These are phyloP conservation scores for Globodera ellingtonae DNA, from an alignment of 1,140 invertebrate species.

Conservation along the genomic window DNA sequence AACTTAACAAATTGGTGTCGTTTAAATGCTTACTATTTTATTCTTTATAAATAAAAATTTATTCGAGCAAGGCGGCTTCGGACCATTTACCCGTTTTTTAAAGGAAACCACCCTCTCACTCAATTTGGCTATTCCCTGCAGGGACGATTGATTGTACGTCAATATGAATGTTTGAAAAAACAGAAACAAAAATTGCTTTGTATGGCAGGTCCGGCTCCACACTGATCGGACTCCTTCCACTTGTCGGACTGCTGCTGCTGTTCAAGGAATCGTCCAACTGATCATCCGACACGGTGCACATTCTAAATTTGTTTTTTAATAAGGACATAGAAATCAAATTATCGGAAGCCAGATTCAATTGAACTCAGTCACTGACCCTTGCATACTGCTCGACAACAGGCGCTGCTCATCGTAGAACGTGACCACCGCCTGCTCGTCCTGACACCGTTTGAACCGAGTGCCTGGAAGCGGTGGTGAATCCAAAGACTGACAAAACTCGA, in stretches of 20 bases:
- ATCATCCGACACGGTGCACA: not conserved
- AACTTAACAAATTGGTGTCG: no score
- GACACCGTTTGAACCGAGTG: conserved; percentile 26
- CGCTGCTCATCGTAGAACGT: conserved; percentile 21
- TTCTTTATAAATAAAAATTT: no score
- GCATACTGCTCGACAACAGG: conserved; percentile 14
- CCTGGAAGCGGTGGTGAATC: not conserved
- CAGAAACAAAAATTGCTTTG: not conserved
- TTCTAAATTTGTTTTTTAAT: not conserved
- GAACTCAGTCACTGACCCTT: not conserved
- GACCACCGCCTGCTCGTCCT: conserved; percentile 10
- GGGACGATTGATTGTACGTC: no score
- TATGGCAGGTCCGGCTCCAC: conserved; percentile 23
- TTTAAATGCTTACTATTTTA: no score
- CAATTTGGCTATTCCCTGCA: no score
- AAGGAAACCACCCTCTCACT: no score
- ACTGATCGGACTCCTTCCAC: not conserved
- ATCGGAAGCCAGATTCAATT: no score
- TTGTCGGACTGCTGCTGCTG: not conserved
- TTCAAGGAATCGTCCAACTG: not conserved
- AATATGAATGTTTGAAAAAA: no score
- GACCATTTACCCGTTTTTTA: no score
- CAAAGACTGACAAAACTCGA: no score
- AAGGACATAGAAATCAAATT: no score
- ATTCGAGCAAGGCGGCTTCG: no score